Conservation (phyloP, 2,797 vertebrate genomes). For the Gymnoscopelus microlampas region DNA sequence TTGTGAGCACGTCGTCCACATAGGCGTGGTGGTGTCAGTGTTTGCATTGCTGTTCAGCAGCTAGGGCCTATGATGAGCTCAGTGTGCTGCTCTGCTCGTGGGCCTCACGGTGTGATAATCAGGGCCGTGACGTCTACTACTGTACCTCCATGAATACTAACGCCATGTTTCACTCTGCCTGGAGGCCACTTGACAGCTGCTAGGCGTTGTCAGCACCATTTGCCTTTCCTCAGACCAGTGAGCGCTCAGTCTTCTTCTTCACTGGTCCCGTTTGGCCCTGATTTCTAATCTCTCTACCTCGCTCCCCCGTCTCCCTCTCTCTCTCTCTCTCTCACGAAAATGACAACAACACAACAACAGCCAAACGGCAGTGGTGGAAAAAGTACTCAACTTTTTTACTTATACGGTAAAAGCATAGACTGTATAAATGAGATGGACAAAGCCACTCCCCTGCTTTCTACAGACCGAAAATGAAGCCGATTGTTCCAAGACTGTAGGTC, state of each 20-base stretch:
- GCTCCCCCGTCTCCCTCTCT: background rate
- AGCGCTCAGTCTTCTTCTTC: constrained; percentile 32
- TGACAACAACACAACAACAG: background rate
- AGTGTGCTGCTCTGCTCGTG: background rate
- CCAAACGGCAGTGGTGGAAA: no score
- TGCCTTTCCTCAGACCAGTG: constrained; percentile 44
- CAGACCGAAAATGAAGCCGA: no score
- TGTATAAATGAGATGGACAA: no score
- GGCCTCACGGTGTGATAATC: constrained; percentile 21
- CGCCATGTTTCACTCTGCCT: constrained; percentile 41
- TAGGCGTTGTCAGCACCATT: constrained; percentile 48
- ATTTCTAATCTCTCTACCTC: constrained; percentile 24
- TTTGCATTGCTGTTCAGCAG: constrained; percentile 22
- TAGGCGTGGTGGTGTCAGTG: constrained; percentile 42
- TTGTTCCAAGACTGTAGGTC: no score
- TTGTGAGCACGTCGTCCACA: constrained; percentile 6
- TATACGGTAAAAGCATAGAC: no score
- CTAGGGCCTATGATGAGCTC: no score
- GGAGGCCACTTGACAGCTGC: constrained; percentile 62
- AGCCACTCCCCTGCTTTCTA: no score
- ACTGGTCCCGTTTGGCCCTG: constrained; percentile 7
- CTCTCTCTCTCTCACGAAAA: constrained; percentile 37
- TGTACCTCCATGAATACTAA: constrained; percentile 34
- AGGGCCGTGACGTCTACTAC: constrained; percentile 42
- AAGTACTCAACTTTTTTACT: no score